Evolutionary conservation across 2,797 vertebrate genomes (phyloP).

Genomic region (Pteropus rufus): DNA sequence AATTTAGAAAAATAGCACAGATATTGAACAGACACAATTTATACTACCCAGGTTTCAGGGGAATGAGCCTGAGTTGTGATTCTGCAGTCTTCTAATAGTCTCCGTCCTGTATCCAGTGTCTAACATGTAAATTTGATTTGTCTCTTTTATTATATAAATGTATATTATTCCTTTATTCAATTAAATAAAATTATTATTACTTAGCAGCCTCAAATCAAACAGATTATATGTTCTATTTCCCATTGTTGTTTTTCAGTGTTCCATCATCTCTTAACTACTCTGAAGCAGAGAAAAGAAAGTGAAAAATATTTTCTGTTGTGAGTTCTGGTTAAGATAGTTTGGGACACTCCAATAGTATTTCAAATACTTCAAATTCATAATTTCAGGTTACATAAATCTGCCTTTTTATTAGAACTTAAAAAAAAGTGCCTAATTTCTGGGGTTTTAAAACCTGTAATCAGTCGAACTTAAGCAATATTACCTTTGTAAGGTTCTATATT

Average conservation of each 20-base stretch:
- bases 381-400: conserved; percentile 46
- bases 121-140: conserved; percentile 31
- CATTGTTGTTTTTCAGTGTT: conserved; percentile 70
- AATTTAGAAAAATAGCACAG: not conserved
- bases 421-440: conserved; percentile 6
- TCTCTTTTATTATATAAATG: conserved; percentile 59
- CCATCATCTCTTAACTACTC: conserved; percentile 61
- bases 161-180: conserved; percentile 63
- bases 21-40: not conserved
- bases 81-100: not conserved
- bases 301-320: conserved; percentile 66
- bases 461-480: conserved; percentile 22
- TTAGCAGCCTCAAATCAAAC: conserved; percentile 79
- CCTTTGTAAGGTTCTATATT: not conserved
- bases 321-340: conserved; percentile 8
- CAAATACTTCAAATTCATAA: conserved; percentile 42
- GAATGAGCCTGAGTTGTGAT: not conserved
- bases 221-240: conserved; percentile 74
- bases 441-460: conserved; percentile 57
- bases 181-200: conserved; percentile 71
- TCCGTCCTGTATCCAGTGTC: not conserved
- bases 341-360: conserved; percentile 70
- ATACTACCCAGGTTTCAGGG: not conserved
- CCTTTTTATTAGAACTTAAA: conserved; percentile 29
- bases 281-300: conserved; percentile 62